Percentiles rank a stretch among this genome's conserved stretches.
Conservation (phyloP, 2,797 vertebrate species). For the Borostomias antarcticus region DNA sequence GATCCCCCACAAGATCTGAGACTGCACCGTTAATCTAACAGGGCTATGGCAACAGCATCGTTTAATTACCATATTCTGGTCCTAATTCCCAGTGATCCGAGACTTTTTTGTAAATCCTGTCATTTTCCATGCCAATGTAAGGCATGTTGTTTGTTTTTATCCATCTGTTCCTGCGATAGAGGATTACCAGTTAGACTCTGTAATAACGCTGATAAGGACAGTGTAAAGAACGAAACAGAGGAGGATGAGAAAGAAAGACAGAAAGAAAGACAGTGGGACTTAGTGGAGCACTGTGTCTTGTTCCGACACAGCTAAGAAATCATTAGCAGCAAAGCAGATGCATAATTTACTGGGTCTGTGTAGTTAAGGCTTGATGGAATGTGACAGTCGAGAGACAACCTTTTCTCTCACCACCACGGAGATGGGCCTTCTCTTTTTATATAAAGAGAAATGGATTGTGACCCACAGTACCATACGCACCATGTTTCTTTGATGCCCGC, state of each 20-base stretch:
- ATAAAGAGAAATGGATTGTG: slow-evolving; percentile 3
- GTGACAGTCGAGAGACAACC: slow-evolving; percentile 38
- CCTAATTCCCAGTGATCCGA: slow-evolving; percentile 57
- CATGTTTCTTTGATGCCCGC: too few species aligned
- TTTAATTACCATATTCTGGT: slow-evolving; percentile 36
- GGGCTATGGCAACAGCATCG: slow-evolving; percentile 17
- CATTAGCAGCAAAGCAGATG: slow-evolving; percentile 62
- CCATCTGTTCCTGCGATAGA: slow-evolving; percentile 32
- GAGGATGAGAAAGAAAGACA: slow-evolving; percentile 9
- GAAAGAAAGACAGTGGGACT: slow-evolving; percentile 19
- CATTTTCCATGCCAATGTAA: slow-evolving; percentile 42
- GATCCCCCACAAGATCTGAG: slow-evolving; percentile 14
- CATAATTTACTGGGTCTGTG: slow-evolving; percentile 63
- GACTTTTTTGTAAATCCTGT: slow-evolving; percentile 45
- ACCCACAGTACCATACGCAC: background rate
- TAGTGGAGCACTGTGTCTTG: slow-evolving; percentile 27
- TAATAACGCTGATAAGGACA: slow-evolving; percentile 50
- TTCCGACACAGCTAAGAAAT: slow-evolving; percentile 55
- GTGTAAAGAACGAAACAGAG: slow-evolving; percentile 24
- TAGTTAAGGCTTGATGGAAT: slow-evolving; percentile 59
- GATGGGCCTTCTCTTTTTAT: slow-evolving; percentile 19
- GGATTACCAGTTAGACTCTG: slow-evolving; percentile 42
- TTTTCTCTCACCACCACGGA: slow-evolving; percentile 10
- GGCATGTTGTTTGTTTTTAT: slow-evolving; percentile 46
- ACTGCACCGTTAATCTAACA: slow-evolving; percentile 43